phyloP scores from a whole-genome alignment of 2,797 vertebrate genomes.

The Notoglanidium macrostoma region DNA sequence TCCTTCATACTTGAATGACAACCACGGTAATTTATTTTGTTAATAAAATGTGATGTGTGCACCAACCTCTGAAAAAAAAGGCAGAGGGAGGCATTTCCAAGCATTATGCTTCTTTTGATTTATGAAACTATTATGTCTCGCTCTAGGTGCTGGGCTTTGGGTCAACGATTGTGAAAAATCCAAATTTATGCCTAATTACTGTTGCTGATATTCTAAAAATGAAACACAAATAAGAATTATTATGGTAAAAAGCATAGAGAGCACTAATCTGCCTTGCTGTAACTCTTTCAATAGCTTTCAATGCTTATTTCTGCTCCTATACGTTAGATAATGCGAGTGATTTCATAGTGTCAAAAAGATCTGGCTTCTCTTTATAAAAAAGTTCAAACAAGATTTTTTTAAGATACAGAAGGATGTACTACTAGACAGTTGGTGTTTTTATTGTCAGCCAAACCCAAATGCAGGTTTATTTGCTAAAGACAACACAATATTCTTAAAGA shows the following conservation, averaged over 20 bases:
- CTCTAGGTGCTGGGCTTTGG: slow-evolving; percentile 23
- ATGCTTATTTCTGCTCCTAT: neutral
- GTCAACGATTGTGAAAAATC: neutral
- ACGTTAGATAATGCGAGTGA: neutral
- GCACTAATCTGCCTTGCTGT: neutral
- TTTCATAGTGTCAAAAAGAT: neutral
- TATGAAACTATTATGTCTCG: slow-evolving; percentile 52
- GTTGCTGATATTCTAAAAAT: neutral
- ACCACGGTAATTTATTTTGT: slow-evolving; percentile 99
- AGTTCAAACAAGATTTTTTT: neutral
- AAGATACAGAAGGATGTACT: neutral
- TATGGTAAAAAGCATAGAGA: neutral
- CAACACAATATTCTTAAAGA: slow-evolving; percentile 14
- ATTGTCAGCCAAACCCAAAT: neutral
- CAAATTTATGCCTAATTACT: neutral
- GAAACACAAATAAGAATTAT: neutral
- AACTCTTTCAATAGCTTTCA: neutral
- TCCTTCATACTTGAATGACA: slow-evolving; percentile 99
- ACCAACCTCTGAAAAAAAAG: slow-evolving; percentile 86
- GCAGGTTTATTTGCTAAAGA: slow-evolving; percentile 7
- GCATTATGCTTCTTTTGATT: slow-evolving; percentile 45
- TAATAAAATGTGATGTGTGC: slow-evolving; percentile 99
- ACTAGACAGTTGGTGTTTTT: neutral
- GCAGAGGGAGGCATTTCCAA: slow-evolving; percentile 84
- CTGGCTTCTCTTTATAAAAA: neutral